Evolutionary conservation across 2,113 vertebrate species (phyloP).

Genomic region (Dasypus novemcinctus): DNA sequence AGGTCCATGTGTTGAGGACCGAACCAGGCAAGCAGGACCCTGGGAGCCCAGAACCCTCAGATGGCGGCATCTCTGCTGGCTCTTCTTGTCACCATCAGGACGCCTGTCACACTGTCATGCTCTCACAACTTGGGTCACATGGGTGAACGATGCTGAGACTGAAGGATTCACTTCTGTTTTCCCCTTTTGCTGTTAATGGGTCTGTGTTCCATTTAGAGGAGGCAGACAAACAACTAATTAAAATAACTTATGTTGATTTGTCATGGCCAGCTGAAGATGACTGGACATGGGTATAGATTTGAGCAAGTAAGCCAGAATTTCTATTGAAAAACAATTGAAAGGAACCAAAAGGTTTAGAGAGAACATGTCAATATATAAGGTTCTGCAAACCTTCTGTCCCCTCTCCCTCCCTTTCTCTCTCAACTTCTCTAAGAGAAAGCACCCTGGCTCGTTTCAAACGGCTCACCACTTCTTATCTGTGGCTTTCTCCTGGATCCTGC

Average conservation of each 20-base stretch:
- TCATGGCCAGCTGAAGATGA: background rate
- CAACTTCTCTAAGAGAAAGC: background rate
- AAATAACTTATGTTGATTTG: background rate
- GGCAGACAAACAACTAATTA: background rate
- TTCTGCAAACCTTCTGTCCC: too few relatives aligned
- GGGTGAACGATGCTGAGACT: background rate
- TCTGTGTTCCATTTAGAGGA: background rate
- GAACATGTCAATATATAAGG: too few relatives aligned
- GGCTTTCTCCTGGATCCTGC: background rate
- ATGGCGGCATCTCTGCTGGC: background rate
- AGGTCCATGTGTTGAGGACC: background rate
- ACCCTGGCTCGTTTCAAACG: background rate
- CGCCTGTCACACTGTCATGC: background rate
- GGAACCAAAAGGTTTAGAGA: background rate
- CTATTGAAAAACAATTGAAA: background rate
- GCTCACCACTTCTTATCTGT: background rate
- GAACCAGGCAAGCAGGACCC: background rate
- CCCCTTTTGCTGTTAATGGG: background rate
- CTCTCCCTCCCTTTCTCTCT: background rate
- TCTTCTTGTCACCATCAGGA: background rate
- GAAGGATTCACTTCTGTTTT: background rate
- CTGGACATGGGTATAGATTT: background rate
- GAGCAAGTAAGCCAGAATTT: background rate
- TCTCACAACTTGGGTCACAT: background rate
- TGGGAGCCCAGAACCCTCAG: background rate